Base-by-base conservation (phyloP, 2,888 invertebrate genomes). In the Hesperia comma region DNA sequence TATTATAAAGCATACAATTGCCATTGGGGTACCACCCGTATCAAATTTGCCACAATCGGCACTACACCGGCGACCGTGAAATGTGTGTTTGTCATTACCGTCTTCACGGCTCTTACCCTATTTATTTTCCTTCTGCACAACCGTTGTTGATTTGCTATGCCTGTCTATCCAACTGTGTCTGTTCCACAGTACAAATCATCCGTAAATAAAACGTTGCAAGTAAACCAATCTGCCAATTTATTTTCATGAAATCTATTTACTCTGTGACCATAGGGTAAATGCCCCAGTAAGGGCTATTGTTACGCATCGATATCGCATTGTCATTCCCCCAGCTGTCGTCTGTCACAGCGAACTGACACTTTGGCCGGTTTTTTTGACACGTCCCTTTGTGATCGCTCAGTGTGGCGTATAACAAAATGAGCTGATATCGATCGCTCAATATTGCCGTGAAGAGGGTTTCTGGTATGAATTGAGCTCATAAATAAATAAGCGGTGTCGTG, bases 401-500 rank as follows among this genome's bases (percentile, higher is more conserved):
- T 83, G 82, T 83, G 86, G 83, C 78, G 83, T 82, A 82, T 78
- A 74, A 76, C 80, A 80, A 86, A 89, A 90, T 88, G 88, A 89
- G 86, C 78, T 81, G 90, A 92, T 91, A 91, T 90, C 90, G 88
- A 92, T 92, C 92, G 87, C 84, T 85, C 84, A 86, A 87, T 87
- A 88, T 87, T 86, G 83, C 82, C 80, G 75, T 80, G 78, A 78
- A 82, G 86, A 86, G 87, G 86, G 88, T 84, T 82, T 84, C 78
- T 71, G 75, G 79, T 74, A 76, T 81, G 87, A 87, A 88, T 87
- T 85, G 86, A 84, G 82, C 87, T 88, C 90, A 88, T 91, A 91
- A 90, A 91, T 91, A 91, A 88, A 90, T 88, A 90, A 90, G 88
- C 86, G 79, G 83, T 87, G 85, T 89, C 86, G 88, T 86, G 87